Conservation (phyloP, 1,140 invertebrate species). For the Hypothenemus hampei region DNA sequence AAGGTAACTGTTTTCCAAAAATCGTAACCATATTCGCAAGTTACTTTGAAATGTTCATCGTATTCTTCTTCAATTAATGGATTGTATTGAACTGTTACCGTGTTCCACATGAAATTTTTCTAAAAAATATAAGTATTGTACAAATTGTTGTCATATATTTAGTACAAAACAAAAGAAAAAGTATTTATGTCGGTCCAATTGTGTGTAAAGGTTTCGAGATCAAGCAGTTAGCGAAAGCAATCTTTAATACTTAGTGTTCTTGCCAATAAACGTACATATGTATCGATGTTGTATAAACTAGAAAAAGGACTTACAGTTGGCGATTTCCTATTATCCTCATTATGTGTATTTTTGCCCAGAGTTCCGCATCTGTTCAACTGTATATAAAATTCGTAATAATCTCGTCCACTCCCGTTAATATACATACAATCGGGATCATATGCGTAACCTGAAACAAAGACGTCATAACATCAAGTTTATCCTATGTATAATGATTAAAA, state of each 20-base stretch:
- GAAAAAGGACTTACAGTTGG: conserved; percentile 72
- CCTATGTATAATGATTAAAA: no score
- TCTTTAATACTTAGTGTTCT: no score
- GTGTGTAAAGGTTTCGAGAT: no score
- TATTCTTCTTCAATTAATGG: conserved; percentile 89
- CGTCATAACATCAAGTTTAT: no score
- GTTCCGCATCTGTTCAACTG: conserved; percentile 89
- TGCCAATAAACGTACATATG: no score
- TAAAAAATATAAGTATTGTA: no score
- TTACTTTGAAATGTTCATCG: conserved; percentile 94
- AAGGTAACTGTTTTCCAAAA: conserved; percentile 96
- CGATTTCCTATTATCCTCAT: conserved; percentile 78
- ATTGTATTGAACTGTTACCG: conserved; percentile 91
- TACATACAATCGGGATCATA: conserved; percentile 93
- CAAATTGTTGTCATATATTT: no score
- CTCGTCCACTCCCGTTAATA: conserved; percentile 85
- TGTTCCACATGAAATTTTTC: conserved; percentile 96
- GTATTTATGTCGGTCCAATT: no score
- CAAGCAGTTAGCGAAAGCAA: no score
- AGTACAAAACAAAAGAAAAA: no score
- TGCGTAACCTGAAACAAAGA: conserved; percentile 68
- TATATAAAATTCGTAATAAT: conserved; percentile 91
- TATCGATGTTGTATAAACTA: no score
- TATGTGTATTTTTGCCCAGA: conserved; percentile 78
- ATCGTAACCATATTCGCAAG: conserved; percentile 93